Conservation (phyloP, 2,888 invertebrate species). For the Torymus auratus region DNA sequence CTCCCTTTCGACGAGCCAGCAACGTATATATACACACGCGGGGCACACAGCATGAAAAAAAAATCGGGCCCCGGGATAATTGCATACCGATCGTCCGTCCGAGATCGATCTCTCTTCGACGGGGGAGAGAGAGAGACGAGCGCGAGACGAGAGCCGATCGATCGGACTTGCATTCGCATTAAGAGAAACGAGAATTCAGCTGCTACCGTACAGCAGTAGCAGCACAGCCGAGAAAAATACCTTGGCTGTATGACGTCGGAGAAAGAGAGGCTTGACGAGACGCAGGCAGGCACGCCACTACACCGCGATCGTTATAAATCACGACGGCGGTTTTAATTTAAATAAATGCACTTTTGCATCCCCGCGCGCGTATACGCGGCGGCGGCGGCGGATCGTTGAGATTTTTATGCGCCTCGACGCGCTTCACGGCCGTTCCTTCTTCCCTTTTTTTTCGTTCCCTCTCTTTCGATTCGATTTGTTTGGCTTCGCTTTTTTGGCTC, state of each 20-base stretch:
- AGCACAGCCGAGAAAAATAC: slow-evolving; percentile 24
- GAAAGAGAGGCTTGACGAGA: slow-evolving; percentile 23
- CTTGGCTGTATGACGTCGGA: slow-evolving; percentile 27
- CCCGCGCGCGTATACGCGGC: not conserved
- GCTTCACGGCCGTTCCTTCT: too few species aligned
- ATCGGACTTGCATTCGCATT: slow-evolving; percentile 48
- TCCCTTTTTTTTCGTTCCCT: too few species aligned
- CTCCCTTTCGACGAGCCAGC: too few species aligned
- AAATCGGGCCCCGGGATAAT: slow-evolving; percentile 44
- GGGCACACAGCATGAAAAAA: not conserved
- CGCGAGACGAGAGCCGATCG: slow-evolving; percentile 31
- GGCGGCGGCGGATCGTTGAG: too few species aligned
- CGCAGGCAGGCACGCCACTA: slow-evolving; percentile 6
- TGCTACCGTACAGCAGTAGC: not conserved
- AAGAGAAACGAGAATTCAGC: slow-evolving; percentile 54
- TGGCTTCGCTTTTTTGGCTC: too few species aligned
- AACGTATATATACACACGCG: too few species aligned
- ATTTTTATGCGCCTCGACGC: not conserved
- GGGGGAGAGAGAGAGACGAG: not conserved
- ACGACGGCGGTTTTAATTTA: slow-evolving; percentile 38
- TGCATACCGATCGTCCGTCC: slow-evolving; percentile 53
- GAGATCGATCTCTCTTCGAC: slow-evolving; percentile 43
- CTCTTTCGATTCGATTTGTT: too few species aligned
- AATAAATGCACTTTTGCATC: slow-evolving; percentile 45
- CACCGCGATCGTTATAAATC: slow-evolving; percentile 53